Conservation (phyloP, 2,888 invertebrate genomes). For the Odontothrips loti region DNA sequence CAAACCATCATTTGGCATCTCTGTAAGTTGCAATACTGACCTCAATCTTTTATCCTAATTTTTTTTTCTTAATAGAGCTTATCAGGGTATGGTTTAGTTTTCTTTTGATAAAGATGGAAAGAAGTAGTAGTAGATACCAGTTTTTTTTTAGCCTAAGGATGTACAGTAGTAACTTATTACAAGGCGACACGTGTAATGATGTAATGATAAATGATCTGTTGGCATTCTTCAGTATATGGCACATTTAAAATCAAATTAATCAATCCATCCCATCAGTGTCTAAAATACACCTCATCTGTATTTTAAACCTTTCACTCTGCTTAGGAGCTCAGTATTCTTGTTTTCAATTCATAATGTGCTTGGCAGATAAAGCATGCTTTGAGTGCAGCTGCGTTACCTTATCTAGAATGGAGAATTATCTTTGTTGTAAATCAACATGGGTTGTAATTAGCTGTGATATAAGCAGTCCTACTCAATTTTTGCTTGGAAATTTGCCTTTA, state of each 20-base stretch:
- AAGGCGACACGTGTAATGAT: not conserved
- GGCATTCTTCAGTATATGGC: not conserved
- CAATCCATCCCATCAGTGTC: too few species aligned
- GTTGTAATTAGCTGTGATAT: too few species aligned
- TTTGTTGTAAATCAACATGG: too few species aligned
- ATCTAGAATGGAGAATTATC: too few species aligned
- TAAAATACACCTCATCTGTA: too few species aligned
- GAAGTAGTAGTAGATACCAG: too few species aligned
- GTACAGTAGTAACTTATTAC: not conserved
- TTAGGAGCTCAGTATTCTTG: too few species aligned
- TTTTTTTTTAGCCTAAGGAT: not conserved
- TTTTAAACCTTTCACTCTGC: too few species aligned
- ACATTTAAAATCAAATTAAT: not conserved
- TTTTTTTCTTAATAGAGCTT: slow-evolving; percentile 1
- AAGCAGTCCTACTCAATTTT: not conserved
- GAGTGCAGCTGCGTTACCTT: too few species aligned
- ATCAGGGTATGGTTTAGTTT: not conserved
- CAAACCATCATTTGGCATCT: slow-evolving; percentile 11
- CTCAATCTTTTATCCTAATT: slow-evolving; percentile 4
- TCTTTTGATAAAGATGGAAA: not conserved
- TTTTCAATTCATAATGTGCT: too few species aligned
- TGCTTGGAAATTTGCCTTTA: not conserved
- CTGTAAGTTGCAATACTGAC: slow-evolving; percentile 30
- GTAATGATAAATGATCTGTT: not conserved
- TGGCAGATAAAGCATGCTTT: too few species aligned